Percentiles rank a stretch among this genome's conserved stretches.
Conservation (phyloP, 1,140 invertebrate genomes). For the Macrosteles quadrilineatus region DNA sequence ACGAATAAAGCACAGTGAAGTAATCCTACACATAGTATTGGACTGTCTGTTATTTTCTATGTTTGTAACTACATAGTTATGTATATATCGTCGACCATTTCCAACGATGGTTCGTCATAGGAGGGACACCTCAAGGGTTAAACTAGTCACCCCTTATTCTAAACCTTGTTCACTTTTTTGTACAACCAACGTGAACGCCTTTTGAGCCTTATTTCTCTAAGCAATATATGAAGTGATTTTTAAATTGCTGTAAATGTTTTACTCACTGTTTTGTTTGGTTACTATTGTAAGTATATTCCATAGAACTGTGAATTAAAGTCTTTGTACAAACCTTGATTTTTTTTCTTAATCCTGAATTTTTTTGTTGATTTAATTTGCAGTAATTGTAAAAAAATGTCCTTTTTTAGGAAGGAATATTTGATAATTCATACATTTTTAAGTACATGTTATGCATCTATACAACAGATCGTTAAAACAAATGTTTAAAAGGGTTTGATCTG, state of each 20-base stretch:
- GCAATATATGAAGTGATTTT: slow-evolving; percentile 30
- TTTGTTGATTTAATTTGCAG: too few species aligned
- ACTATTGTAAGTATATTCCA: slow-evolving; percentile 27
- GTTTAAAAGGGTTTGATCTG: too few species aligned
- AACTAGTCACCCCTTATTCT: slow-evolving; percentile 19
- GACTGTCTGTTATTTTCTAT: slow-evolving; percentile 1
- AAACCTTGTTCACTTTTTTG: slow-evolving; percentile 17
- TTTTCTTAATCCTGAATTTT: too few species aligned
- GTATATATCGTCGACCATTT: background rate
- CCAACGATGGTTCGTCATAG: background rate
- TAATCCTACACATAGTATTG: too few species aligned
- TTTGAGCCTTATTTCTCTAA: slow-evolving; percentile 36
- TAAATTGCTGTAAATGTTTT: slow-evolving; percentile 19
- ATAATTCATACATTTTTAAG: too few species aligned
- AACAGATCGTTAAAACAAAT: too few species aligned
- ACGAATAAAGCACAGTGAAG: too few species aligned
- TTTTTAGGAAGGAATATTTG: too few species aligned
- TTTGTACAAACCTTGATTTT: slow-evolving; percentile 26
- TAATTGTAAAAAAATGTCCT: too few species aligned
- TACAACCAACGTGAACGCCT: slow-evolving; percentile 22
- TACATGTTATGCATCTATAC: too few species aligned
- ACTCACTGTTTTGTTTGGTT: slow-evolving; percentile 16
- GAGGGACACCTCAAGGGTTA: background rate
- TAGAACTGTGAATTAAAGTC: slow-evolving; percentile 23
- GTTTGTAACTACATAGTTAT: slow-evolving; percentile 1